These are phyloP conservation scores for Brachyhypopomus gauderio DNA, from an alignment of 2,113 vertebrate species.

Conservation along the genomic window DNA sequence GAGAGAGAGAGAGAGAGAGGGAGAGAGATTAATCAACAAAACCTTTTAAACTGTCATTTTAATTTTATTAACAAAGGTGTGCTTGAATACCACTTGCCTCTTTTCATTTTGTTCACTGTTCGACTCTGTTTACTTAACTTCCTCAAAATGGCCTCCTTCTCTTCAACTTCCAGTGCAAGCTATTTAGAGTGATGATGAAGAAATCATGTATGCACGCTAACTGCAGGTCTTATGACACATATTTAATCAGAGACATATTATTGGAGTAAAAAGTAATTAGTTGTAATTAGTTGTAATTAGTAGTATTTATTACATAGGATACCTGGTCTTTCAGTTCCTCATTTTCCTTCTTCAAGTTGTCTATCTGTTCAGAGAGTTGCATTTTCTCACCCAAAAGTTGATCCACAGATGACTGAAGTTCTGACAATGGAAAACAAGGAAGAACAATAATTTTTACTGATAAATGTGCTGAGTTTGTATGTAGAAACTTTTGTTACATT, in stretches of 20 bases:
- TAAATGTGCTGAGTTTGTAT: too few relatives aligned
- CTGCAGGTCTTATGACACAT: background rate
- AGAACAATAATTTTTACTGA: background rate
- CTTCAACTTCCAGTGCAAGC: slow-evolving; percentile 66
- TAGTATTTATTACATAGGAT: background rate
- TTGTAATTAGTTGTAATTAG: background rate
- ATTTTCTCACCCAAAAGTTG: slow-evolving; percentile 73
- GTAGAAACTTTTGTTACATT: background rate
- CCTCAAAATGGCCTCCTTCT: slow-evolving; percentile 67
- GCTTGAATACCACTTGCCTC: slow-evolving; percentile 63
- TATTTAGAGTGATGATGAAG: slow-evolving; percentile 46
- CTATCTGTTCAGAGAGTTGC: slow-evolving; percentile 68
- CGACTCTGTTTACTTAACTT: slow-evolving; percentile 68
- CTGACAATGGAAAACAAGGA: slow-evolving; percentile 63
- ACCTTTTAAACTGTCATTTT: background rate
- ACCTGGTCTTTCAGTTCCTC: slow-evolving; percentile 73
- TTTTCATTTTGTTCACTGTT: slow-evolving; percentile 74
- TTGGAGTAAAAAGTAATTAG: background rate
- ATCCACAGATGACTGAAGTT: slow-evolving; percentile 73
- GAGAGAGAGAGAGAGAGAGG: slow-evolving; percentile 24
- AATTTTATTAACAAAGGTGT: background rate
- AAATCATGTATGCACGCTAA: background rate
- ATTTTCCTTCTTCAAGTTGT: slow-evolving; percentile 68
- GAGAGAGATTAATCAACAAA: background rate
- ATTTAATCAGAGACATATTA: background rate